phyloP scores from a whole-genome alignment of 1,140 invertebrate genomes.

The Cecropterus lyciades region DNA sequence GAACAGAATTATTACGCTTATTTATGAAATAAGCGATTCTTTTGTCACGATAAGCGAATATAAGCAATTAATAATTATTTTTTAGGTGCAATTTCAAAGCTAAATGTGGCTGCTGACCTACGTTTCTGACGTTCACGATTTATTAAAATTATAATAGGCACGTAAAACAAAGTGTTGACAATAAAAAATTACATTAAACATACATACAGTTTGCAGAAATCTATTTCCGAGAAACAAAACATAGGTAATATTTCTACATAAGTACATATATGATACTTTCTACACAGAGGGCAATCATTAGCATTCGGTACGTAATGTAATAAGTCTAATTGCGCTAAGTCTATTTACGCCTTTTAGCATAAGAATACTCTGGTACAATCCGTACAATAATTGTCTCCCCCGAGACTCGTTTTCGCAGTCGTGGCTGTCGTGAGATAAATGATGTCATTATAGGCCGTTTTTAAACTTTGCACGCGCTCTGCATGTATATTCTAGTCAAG shows the following conservation, averaged over 20 bases:
- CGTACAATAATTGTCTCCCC: background rate
- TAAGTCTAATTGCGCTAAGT: slow-evolving; percentile 12
- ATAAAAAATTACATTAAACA: too few relatives aligned
- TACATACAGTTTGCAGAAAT: too few relatives aligned
- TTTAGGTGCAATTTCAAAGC: too few relatives aligned
- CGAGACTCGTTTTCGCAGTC: background rate
- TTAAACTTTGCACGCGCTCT: background rate
- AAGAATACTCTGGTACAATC: background rate
- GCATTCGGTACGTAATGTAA: slow-evolving; percentile 5
- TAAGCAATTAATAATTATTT: too few relatives aligned
- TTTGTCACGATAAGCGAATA: too few relatives aligned
- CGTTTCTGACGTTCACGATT: too few relatives aligned
- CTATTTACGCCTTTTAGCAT: slow-evolving; percentile 10
- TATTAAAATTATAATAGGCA: too few relatives aligned
- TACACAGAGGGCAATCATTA: slow-evolving; percentile 13
- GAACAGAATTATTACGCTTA: too few relatives aligned
- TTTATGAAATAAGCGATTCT: too few relatives aligned
- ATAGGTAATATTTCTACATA: background rate
- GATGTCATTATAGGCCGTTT: slow-evolving; percentile 2
- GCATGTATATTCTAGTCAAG: background rate
- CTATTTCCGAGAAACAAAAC: too few relatives aligned
- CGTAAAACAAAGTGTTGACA: too few relatives aligned
- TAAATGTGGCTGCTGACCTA: too few relatives aligned
- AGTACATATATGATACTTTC: background rate
- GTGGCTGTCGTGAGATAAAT: background rate